Conservation (phyloP, 1,140 invertebrate genomes). For the Proctacanthus coquilletti region DNA sequence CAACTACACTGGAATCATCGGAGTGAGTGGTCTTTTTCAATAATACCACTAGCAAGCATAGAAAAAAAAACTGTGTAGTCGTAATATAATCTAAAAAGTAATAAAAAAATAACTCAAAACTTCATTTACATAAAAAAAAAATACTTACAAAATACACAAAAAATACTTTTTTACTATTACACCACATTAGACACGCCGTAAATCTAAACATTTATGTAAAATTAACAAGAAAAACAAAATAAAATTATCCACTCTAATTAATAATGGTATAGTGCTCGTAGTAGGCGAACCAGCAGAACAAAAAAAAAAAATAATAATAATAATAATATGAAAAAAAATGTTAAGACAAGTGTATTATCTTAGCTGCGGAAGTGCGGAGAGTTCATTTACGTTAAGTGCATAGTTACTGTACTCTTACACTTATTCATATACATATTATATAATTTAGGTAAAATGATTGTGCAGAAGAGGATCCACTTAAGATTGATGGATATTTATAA, state of each 20-base stretch:
- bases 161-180: slow-evolving; percentile 1
- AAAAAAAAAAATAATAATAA: neutral
- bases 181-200: neutral
- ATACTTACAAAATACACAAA: neutral
- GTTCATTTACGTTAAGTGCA: too few species aligned
- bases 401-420: too few species aligned
- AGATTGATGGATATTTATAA: too few species aligned
- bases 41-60: too few species aligned
- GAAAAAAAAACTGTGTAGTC: neutral
- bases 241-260: neutral
- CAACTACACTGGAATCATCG: too few species aligned
- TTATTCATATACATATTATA: too few species aligned
- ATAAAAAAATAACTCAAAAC: neutral
- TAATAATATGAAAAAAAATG: neutral
- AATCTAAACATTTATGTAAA: neutral
- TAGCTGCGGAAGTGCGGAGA: too few species aligned
- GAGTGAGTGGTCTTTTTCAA: too few species aligned
- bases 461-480: too few species aligned
- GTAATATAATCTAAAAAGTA: neutral
- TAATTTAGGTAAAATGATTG: too few species aligned
- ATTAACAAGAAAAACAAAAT: neutral
- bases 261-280: too few species aligned
- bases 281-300: too few species aligned
- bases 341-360: neutral
- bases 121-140: neutral